Conservation (phyloP, 2,888 invertebrate genomes). For the Macaria notata region DNA sequence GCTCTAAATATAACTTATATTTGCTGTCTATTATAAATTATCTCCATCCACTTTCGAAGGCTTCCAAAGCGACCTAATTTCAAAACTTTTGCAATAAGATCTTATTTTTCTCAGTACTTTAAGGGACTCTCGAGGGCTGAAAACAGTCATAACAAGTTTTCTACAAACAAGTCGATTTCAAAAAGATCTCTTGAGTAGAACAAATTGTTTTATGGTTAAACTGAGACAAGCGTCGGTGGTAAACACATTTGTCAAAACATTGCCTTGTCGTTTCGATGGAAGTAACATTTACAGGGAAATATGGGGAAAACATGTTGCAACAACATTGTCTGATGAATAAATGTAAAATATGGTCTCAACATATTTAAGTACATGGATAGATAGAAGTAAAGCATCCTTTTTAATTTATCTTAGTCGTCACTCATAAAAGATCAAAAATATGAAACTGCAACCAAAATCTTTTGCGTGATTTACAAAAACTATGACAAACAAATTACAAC, state of each 20-base stretch:
- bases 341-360: too few species aligned
- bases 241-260: slow-evolving; percentile 59
- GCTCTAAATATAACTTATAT: too few species aligned
- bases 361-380: too few species aligned
- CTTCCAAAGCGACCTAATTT: neutral
- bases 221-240: slow-evolving; percentile 37
- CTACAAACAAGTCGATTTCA: slow-evolving; percentile 35
- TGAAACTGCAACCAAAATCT: too few species aligned
- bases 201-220: slow-evolving; percentile 38
- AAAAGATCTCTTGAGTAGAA: slow-evolving; percentile 38
- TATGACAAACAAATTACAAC: too few species aligned
- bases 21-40: too few species aligned
- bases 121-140: slow-evolving; percentile 6
- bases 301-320: slow-evolving; percentile 6
- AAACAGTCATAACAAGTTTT: slow-evolving; percentile 24
- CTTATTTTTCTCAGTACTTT: neutral
- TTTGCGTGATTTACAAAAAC: too few species aligned
- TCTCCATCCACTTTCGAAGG: neutral
- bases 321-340: neutral
- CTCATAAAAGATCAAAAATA: too few species aligned
- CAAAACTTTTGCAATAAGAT: neutral
- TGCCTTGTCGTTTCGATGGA: slow-evolving; percentile 38
- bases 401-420: too few species aligned
- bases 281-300: slow-evolving; percentile 9
- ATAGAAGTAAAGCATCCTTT: too few species aligned